Conservation (phyloP, 2,797 vertebrate genomes). For the Sphenodon punctatus region DNA sequence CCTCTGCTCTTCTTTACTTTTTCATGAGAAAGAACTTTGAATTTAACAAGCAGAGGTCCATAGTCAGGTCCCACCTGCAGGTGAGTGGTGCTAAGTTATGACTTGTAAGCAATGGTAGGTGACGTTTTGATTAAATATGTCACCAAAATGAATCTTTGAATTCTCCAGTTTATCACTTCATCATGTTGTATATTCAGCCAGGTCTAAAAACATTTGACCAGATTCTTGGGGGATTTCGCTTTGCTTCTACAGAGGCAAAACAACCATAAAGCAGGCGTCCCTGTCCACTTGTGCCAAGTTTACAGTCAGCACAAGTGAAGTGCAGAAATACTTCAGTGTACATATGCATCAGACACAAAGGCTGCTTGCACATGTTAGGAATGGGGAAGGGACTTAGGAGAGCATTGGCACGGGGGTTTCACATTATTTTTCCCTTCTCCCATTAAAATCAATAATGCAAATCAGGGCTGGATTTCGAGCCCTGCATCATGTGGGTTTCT, state of each 20-base stretch:
- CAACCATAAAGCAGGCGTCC: slow-evolving; percentile 21
- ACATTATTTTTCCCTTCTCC: too few relatives aligned
- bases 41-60: slow-evolving; percentile 95
- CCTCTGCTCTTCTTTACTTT: slow-evolving; percentile 94
- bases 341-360: too few relatives aligned
- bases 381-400: too few relatives aligned
- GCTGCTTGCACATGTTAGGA: too few relatives aligned
- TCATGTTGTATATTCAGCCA: slow-evolving; percentile 9
- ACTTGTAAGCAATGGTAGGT: not conserved
- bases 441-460: too few relatives aligned
- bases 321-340: too few relatives aligned
- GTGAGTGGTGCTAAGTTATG: slow-evolving; percentile 71
- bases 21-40: slow-evolving; percentile 99
- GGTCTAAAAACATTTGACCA: not conserved
- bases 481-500: too few relatives aligned
- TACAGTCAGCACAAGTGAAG: too few relatives aligned
- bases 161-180: not conserved
- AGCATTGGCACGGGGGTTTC: too few relatives aligned
- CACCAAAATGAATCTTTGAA: not conserved
- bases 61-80: slow-evolving; percentile 97
- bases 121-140: not conserved
- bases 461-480: too few relatives aligned
- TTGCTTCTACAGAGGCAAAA: not conserved
- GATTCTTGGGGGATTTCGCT: not conserved
- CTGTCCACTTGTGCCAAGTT: not conserved